Percentiles rank a stretch among this genome's conserved stretches.
Conservation (phyloP, 1,140 invertebrate genomes). For the Tetragnatha versicolor region DNA sequence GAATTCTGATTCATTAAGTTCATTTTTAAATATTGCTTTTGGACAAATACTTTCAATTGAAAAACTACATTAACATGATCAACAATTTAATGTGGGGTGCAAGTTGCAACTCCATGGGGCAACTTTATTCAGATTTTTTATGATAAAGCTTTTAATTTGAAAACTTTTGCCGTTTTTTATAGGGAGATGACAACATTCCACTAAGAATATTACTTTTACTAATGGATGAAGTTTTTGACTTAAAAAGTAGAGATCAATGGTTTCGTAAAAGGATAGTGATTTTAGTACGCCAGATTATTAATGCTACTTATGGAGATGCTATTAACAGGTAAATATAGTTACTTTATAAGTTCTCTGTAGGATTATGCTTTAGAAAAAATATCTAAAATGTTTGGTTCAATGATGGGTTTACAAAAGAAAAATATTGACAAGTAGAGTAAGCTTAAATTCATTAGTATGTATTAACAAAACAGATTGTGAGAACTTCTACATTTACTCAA, state of each 20-base stretch:
- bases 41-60: too few species aligned
- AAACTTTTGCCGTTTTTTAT: constrained; percentile 61
- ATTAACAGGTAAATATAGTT: constrained; percentile 62
- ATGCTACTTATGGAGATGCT: constrained; percentile 70
- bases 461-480: background rate
- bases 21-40: too few species aligned
- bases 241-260: constrained; percentile 88
- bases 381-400: too few species aligned
- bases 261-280: constrained; percentile 81
- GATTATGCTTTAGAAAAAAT: background rate
- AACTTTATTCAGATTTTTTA: too few species aligned
- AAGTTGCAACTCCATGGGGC: too few species aligned
- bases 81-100: too few species aligned
- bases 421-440: too few species aligned
- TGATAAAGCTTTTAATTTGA: too few species aligned
- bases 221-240: constrained; percentile 91
- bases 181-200: constrained; percentile 85
- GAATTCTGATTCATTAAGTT: constrained; percentile 65
- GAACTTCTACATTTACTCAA: background rate
- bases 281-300: constrained; percentile 77
- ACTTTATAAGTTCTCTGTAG: background rate
- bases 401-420: too few species aligned
- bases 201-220: constrained; percentile 83
- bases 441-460: too few species aligned
- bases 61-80: too few species aligned